Evolutionary conservation across 2,888 invertebrate genomes (phyloP).

Genomic region (Drosophila infuscata): DNA sequence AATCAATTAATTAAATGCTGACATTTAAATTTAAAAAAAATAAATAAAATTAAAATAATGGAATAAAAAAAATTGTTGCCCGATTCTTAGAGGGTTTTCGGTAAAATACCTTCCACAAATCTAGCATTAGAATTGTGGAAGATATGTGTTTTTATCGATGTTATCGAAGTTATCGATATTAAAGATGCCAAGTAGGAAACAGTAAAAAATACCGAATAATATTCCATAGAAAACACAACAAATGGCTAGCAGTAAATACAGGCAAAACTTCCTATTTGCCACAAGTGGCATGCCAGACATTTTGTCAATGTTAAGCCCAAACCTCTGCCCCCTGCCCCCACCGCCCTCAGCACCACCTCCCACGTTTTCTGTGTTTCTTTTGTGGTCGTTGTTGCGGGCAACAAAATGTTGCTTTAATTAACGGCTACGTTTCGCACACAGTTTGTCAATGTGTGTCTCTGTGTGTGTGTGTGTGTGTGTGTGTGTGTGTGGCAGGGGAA

Average conservation of each 20-base stretch:
- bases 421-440: constrained; percentile 26
- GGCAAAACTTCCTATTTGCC: not conserved
- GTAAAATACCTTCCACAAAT: not conserved
- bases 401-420: constrained; percentile 39
- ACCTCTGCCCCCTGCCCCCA: not conserved
- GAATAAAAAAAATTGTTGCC: too few relatives aligned
- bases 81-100: not conserved
- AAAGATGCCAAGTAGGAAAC: not conserved
- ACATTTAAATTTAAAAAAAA: not conserved
- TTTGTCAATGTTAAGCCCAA: not conserved
- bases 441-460: constrained; percentile 21
- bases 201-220: not conserved
- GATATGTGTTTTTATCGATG: too few relatives aligned
- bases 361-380: not conserved
- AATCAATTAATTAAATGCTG: not conserved
- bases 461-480: not conserved
- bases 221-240: not conserved
- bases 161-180: not conserved
- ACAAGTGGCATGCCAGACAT: not conserved
- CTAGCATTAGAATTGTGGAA: not conserved
- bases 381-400: constrained; percentile 10
- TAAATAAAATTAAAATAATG: accelerated
- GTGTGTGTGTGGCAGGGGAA: not conserved
- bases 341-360: not conserved
- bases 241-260: not conserved